Conservation (phyloP, 2,888 invertebrate species). For the Emmelina monodactyla region DNA sequence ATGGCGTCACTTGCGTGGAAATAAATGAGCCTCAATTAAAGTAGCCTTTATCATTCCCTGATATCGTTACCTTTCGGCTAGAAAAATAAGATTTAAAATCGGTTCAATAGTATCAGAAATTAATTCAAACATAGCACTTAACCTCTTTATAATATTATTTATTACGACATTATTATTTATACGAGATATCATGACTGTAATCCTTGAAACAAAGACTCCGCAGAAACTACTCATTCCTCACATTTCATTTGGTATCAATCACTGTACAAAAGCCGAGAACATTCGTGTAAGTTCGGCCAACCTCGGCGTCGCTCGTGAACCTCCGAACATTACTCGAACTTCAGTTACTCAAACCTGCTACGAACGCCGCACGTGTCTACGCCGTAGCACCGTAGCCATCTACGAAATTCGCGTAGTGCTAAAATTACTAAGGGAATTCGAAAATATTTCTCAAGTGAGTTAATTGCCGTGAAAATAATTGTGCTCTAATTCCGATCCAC, state of each 20-base stretch:
- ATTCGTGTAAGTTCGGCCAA: conserved; percentile 35
- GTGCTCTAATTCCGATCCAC: no score
- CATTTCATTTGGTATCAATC: conserved; percentile 66
- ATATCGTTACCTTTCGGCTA: no score
- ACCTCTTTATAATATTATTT: no score
- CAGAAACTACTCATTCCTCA: conserved; percentile 58
- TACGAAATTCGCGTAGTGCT: background rate
- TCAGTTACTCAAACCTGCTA: conserved; percentile 46
- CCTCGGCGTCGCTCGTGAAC: conserved; percentile 38
- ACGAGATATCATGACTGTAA: no score
- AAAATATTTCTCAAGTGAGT: background rate
- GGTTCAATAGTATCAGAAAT: no score
- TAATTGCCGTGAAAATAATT: no score
- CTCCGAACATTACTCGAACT: conserved; percentile 35
- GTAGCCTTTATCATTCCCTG: no score
- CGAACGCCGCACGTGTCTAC: conserved; percentile 44
- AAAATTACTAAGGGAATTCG: background rate
- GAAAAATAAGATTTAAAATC: no score
- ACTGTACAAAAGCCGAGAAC: conserved; percentile 37
- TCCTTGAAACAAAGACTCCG: conserved; percentile 57
- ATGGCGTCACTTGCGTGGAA: no score
- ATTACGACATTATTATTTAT: no score
- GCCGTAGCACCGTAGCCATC: conserved; percentile 9
- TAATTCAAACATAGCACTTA: no score
- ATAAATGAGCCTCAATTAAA: no score